phyloP scores from a whole-genome alignment of 2,888 invertebrate genomes.

The Caenorhabditis sinica region DNA sequence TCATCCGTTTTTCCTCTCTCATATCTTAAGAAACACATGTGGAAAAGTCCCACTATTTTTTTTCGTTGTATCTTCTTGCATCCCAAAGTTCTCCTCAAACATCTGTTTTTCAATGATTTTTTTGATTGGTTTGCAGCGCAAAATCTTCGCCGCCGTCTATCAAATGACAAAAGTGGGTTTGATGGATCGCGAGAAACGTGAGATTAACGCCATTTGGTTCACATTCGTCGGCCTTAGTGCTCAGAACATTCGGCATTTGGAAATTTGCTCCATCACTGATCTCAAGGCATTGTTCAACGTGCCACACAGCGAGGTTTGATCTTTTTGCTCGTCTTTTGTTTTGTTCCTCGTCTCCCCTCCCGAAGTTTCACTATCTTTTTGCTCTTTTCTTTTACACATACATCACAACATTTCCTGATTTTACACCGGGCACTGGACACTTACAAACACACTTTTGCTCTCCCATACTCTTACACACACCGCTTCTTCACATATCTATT shows the following conservation, averaged over 20 bases:
- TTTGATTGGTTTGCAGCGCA: constrained; percentile 40
- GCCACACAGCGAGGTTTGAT: constrained; percentile 67
- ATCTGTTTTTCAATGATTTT: constrained; percentile 25
- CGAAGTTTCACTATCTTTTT: constrained; percentile 12
- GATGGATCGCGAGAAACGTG: constrained; percentile 62
- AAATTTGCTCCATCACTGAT: constrained; percentile 68
- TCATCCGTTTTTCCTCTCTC: background rate
- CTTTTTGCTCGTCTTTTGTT: constrained; percentile 11
- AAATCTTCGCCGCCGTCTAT: constrained; percentile 52
- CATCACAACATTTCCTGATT: constrained; percentile 32
- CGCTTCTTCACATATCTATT: constrained; percentile 7
- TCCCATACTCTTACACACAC: background rate
- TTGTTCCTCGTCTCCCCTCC: constrained; percentile 13
- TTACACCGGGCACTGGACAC: constrained; percentile 35
- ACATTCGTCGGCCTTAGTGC: constrained; percentile 67
- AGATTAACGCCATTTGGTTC: constrained; percentile 63
- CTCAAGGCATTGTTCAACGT: constrained; percentile 63
- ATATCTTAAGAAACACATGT: constrained; percentile 4
- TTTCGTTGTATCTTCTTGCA: constrained; percentile 41
- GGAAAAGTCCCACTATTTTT: constrained; percentile 3
- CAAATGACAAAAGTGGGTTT: constrained; percentile 52
- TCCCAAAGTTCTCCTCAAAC: constrained; percentile 30
- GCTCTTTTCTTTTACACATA: constrained; percentile 9
- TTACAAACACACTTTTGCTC: constrained; percentile 17
- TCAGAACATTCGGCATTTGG: constrained; percentile 71